Evolutionary conservation across 2,113 vertebrate genomes (phyloP).

Genomic region (Silurus meridionalis): DNA sequence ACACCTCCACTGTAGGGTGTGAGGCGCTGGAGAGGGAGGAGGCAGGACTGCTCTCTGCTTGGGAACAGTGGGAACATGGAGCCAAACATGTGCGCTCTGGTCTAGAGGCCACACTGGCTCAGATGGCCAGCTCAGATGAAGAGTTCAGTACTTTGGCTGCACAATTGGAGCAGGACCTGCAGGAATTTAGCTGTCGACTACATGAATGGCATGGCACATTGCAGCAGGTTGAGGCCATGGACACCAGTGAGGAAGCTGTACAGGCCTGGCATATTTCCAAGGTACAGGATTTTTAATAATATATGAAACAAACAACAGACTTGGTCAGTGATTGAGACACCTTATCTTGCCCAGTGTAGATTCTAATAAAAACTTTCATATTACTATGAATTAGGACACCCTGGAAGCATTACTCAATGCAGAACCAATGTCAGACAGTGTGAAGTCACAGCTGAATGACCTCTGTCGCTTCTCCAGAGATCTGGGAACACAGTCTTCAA

Average conservation of each 20-base stretch:
- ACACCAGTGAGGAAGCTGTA: slow-evolving; percentile 79
- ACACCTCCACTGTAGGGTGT: slow-evolving; percentile 81
- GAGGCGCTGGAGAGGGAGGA: slow-evolving; percentile 85
- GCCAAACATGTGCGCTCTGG: slow-evolving; percentile 71
- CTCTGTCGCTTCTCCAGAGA: slow-evolving; percentile 93
- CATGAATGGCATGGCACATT: slow-evolving; percentile 72
- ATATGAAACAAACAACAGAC: background rate
- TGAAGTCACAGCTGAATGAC: slow-evolving; percentile 91
- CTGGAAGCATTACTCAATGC: slow-evolving; percentile 81
- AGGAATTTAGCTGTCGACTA: slow-evolving; percentile 72
- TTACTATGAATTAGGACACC: slow-evolving; percentile 74
- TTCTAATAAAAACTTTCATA: background rate
- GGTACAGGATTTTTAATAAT: slow-evolving; percentile 62
- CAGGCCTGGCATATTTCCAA: slow-evolving; percentile 85
- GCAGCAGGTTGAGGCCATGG: slow-evolving; percentile 71
- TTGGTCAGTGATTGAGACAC: background rate
- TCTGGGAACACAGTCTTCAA: slow-evolving; percentile 82
- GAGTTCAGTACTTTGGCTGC: slow-evolving; percentile 79
- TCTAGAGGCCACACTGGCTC: slow-evolving; percentile 79
- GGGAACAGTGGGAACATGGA: slow-evolving; percentile 89
- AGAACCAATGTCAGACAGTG: slow-evolving; percentile 82
- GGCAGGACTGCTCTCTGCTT: slow-evolving; percentile 79
- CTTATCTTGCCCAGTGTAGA: background rate
- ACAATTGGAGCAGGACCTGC: slow-evolving; percentile 80
- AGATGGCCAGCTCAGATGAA: slow-evolving; percentile 86